These are phyloP conservation scores for Aproaerema taeniolella DNA, from an alignment of 2,888 invertebrate genomes.

Conservation along the genomic window DNA sequence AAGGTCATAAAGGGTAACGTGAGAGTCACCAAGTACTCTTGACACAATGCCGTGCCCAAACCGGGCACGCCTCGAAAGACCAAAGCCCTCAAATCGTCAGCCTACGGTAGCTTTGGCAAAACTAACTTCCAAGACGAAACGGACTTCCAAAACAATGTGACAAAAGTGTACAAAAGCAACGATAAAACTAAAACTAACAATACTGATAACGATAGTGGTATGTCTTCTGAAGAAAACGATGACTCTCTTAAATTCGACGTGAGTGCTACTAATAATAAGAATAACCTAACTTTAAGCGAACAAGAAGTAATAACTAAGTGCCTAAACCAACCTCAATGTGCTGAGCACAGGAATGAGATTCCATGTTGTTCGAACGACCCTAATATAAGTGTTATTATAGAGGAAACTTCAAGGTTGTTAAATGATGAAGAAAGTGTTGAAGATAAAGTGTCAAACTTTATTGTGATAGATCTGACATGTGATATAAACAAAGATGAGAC, in stretches of 20 bases:
- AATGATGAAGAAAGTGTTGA: constrained; percentile 18
- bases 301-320: constrained; percentile 58
- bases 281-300: constrained; percentile 28
- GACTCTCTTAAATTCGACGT: constrained; percentile 50
- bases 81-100: constrained; percentile 34
- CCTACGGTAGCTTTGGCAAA: constrained; percentile 61
- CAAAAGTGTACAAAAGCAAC: constrained; percentile 27
- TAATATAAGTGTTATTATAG: constrained; percentile 45
- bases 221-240: constrained; percentile 70
- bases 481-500: constrained; percentile 44
- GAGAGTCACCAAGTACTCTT: constrained; percentile 48
- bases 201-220: constrained; percentile 52
- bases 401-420: constrained; percentile 29
- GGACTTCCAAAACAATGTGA: neutral
- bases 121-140: constrained; percentile 39
- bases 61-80: constrained; percentile 47
- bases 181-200: constrained; percentile 24
- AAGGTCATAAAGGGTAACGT: constrained; percentile 58
- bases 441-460: constrained; percentile 47
- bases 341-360: constrained; percentile 65
- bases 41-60: constrained; percentile 70
- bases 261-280: constrained; percentile 33
- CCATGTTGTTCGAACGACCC: constrained; percentile 62
- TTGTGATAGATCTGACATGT: constrained; percentile 69
- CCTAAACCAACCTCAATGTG: constrained; percentile 60